Evolutionary conservation across 2,888 invertebrate species (phyloP), one percentile per base, ranked within the genome.

Genomic region (Drosophila aldrichi): DNA sequence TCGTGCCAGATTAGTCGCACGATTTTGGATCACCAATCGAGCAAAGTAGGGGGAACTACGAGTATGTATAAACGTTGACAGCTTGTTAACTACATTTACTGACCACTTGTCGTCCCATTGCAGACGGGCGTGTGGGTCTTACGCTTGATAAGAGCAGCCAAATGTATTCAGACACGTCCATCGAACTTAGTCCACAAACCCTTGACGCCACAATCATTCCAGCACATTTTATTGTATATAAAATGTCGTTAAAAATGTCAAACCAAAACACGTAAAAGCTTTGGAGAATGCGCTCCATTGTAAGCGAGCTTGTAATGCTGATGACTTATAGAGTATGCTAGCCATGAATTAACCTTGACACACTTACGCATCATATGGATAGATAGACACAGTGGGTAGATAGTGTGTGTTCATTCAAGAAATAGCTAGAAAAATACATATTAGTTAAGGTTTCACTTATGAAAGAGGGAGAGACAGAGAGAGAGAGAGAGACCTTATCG

Each of bases 1-100:
- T 87, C 85, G 85, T 84, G 83, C 78, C 80, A 72, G 83, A 83
- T 84, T 66, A 72, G 62, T 66, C 63, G 61, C 29, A 36, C 62
- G 51, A 56, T 61, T 67, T 68, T 51, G 60, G 40, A 20, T 29
- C 62, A 64, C 66, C 67, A 61, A 66, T 61, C 67, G 63, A 63
- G n/a, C 9, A 16, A 16, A 16, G 8, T 7, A 10, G n/a, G 29
- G 48, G 34, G 4, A 36, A 16, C 22, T 8, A 36, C 36, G 36
- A 16, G 16, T 16, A 16, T 34, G 8, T 38, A 52, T 61, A 77
- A 62, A 51, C 54, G 62, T 63, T 57, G 44, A 74, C 57, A 74
- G 65, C 61, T 58, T 71, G 64, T 60, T 58, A 65, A 68, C 52
- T 63, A 56, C 65, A 65, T 62, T 68, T 48, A 66, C 62, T 57